These are phyloP conservation scores for Echinometra lucunter DNA, from an alignment of 53 echinoderm and acorn worm genomes.

Conservation along the genomic window DNA sequence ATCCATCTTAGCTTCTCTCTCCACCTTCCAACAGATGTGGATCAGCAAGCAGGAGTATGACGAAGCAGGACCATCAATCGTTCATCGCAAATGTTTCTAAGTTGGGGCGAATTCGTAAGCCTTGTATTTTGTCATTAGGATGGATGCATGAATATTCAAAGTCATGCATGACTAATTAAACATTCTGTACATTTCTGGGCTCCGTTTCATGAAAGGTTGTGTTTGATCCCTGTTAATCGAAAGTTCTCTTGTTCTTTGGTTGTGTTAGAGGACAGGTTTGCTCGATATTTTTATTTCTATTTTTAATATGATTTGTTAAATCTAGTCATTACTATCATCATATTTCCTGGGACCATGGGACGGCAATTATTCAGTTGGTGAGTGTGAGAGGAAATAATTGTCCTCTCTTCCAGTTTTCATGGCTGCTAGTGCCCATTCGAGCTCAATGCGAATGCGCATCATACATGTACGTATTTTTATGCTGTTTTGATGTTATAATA, in stretches of 20 bases:
- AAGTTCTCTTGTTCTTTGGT: background rate
- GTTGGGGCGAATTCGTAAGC: background rate
- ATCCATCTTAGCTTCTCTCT: slow-evolving; percentile 90
- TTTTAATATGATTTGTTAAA: too few species aligned
- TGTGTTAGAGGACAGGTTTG: too few species aligned
- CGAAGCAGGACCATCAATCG: slow-evolving; percentile 83
- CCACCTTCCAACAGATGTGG: slow-evolving; percentile 98
- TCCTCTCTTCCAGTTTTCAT: too few species aligned
- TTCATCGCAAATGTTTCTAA: slow-evolving; percentile 46
- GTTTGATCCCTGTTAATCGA: background rate
- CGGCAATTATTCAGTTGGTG: too few species aligned
- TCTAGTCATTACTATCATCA: too few species aligned
- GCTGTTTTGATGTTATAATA: too few species aligned
- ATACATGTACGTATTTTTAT: too few species aligned
- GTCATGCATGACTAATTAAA: background rate
- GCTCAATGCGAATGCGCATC: too few species aligned
- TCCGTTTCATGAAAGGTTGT: background rate
- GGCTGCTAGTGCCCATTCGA: too few species aligned
- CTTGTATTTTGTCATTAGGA: background rate
- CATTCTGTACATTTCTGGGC: background rate
- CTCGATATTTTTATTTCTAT: too few species aligned
- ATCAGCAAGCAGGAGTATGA: slow-evolving; percentile 97
- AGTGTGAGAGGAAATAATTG: too few species aligned
- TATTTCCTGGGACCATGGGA: too few species aligned
- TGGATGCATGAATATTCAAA: background rate